Percentiles rank a stretch among this genome's conserved stretches.
Conservation (phyloP, 1,140 invertebrate species). For the Oryzaephilus surinamensis region DNA sequence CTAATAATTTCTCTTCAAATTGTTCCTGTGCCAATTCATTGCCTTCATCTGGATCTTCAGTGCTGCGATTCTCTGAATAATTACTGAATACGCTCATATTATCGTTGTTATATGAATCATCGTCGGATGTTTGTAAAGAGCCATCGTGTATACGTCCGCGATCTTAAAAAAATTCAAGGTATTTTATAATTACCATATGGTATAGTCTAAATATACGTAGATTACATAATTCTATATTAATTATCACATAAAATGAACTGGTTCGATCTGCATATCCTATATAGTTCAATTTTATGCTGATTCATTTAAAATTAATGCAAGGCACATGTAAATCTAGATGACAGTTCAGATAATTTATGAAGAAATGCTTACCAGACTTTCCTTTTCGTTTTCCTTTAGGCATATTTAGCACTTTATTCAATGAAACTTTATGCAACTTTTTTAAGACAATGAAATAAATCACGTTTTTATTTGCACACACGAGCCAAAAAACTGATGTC, state of each 20-base stretch:
- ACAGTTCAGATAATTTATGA: not conserved
- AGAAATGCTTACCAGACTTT: slow-evolving; percentile 33
- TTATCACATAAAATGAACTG: not conserved
- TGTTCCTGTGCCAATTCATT: slow-evolving; percentile 57
- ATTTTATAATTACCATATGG: not conserved
- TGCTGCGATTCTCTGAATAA: slow-evolving; percentile 49
- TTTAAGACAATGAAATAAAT: not conserved
- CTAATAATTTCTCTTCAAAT: slow-evolving; percentile 80
- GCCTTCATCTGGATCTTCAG: slow-evolving; percentile 47
- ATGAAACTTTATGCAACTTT: not conserved
- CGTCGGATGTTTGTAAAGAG: slow-evolving; percentile 35
- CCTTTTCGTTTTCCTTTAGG: slow-evolving; percentile 36
- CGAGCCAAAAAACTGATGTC: not conserved
- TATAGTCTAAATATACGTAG: not conserved
- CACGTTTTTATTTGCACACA: not conserved
- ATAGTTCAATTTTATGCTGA: too few species aligned
- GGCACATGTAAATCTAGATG: too few species aligned
- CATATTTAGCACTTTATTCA: slow-evolving; percentile 26
- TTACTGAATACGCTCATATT: slow-evolving; percentile 58
- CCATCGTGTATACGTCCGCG: slow-evolving; percentile 20
- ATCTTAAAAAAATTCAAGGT: slow-evolving; percentile 16
- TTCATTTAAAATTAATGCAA: too few species aligned
- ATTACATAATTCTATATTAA: not conserved
- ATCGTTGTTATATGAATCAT: slow-evolving; percentile 61
- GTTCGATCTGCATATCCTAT: too few species aligned